phyloP scores from a whole-genome alignment of 2,888 invertebrate genomes.

The Drosophila anceps region DNA sequence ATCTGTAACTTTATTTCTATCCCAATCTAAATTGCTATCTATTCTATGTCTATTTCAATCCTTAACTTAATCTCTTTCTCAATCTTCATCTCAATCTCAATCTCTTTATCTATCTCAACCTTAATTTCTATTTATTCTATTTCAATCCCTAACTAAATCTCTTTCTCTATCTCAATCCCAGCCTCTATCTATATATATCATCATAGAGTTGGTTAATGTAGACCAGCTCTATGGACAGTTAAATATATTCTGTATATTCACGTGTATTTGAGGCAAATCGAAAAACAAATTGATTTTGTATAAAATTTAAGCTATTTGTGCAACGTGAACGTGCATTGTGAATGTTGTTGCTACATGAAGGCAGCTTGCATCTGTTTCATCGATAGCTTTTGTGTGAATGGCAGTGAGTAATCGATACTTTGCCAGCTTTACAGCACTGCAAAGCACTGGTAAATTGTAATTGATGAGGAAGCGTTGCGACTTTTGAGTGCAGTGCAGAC shows the following conservation, averaged over 20 bases:
- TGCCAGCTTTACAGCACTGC: not conserved
- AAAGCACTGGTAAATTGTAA: not conserved
- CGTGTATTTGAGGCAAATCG: not conserved
- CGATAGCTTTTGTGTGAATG: not conserved
- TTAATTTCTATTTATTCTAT: not conserved
- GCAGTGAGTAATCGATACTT: constrained; percentile 13
- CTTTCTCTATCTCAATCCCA: not conserved
- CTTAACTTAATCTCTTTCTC: not conserved
- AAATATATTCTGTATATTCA: not conserved
- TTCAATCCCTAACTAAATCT: not conserved
- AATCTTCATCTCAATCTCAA: not conserved
- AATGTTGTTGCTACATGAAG: not conserved
- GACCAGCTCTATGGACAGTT: not conserved
- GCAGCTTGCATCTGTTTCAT: not conserved
- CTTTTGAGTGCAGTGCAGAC: not conserved
- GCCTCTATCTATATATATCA: not conserved
- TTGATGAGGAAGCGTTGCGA: constrained; percentile 4
- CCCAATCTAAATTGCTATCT: no score
- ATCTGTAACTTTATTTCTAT: not conserved
- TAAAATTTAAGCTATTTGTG: not conserved
- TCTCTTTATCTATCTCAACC: not conserved
- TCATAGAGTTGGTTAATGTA: no score
- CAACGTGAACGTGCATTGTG: not conserved
- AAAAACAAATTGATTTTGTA: not conserved
- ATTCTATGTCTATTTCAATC: not conserved